Percentiles rank a stretch among this genome's conserved stretches.
Evolutionary conservation across 2,888 invertebrate species (phyloP).

Genomic region (Metellina segmentata): DNA sequence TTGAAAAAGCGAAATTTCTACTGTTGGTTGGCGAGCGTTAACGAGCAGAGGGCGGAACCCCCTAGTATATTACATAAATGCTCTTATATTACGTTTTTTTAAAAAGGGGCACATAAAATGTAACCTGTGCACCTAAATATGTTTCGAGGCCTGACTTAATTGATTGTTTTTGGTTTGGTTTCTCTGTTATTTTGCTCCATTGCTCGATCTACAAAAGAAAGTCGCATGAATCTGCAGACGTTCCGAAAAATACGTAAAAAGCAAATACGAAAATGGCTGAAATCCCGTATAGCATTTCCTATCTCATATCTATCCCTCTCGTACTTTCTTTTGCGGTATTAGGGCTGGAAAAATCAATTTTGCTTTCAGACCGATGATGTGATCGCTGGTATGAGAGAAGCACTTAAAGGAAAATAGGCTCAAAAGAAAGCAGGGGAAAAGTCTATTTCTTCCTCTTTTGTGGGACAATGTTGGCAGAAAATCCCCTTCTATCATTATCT

Average conservation of each 20-base stretch:
- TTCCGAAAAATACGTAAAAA: neutral
- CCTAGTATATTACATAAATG: too few species aligned
- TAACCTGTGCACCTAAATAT: too few species aligned
- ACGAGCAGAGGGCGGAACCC: too few species aligned
- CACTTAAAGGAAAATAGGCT: conserved; percentile 24
- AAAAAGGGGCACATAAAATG: too few species aligned
- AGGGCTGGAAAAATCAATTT: conserved; percentile 46
- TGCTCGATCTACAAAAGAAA: neutral
- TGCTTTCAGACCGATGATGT: conserved; percentile 35
- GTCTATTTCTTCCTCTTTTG: conserved; percentile 18
- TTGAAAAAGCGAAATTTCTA: too few species aligned
- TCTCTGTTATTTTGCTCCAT: neutral
- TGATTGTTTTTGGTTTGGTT: neutral
- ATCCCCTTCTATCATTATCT: conserved; percentile 17
- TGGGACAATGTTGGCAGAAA: neutral
- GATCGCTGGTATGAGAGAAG: conserved; percentile 26
- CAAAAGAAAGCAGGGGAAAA: neutral
- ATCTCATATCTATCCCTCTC: conserved; percentile 1
- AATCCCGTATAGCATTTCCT: neutral
- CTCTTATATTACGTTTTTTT: too few species aligned
- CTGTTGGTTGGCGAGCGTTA: too few species aligned
- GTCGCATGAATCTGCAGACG: neutral
- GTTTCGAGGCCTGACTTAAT: neutral
- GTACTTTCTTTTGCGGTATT: conserved; percentile 7
- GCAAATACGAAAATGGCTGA: neutral